These are phyloP conservation scores for Hirtodrosophila duncani DNA, from an alignment of 2,888 invertebrate genomes.

Conservation along the genomic window DNA sequence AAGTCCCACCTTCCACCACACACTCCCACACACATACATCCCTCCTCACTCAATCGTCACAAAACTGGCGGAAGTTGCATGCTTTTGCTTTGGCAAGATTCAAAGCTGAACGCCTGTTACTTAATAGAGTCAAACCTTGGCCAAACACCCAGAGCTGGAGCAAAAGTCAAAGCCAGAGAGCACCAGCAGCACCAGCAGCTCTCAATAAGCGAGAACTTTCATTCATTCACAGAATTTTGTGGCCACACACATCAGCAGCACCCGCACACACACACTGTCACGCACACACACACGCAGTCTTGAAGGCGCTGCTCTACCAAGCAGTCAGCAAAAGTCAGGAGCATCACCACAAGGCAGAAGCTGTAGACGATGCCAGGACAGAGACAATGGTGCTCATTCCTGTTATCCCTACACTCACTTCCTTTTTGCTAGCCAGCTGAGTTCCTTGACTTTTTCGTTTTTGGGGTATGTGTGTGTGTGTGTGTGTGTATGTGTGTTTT, in stretches of 20 bases:
- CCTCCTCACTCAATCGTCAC: too few species aligned
- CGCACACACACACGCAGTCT: slow-evolving; percentile 38
- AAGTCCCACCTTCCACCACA: background rate
- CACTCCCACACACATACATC: too few species aligned
- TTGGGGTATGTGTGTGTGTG: slow-evolving; percentile 16
- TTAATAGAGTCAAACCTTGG: slow-evolving; percentile 63
- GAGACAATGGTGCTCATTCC: too few species aligned
- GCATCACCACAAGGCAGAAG: slow-evolving; percentile 13
- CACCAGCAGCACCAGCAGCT: slow-evolving; percentile 11
- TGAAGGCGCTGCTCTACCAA: slow-evolving; percentile 47
- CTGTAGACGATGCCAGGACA: too few species aligned
- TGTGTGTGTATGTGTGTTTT: slow-evolving; percentile 1
- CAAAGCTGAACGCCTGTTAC: slow-evolving; percentile 65
- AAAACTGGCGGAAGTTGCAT: slow-evolving; percentile 1
- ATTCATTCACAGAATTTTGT: slow-evolving; percentile 48
- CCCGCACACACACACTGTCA: slow-evolving; percentile 10
- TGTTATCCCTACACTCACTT: too few species aligned
- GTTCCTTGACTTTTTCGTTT: slow-evolving; percentile 67
- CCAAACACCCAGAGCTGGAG: too few species aligned
- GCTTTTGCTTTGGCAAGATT: slow-evolving; percentile 14
- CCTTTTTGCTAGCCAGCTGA: slow-evolving; percentile 30
- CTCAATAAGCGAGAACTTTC: slow-evolving; percentile 38
- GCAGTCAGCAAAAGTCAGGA: slow-evolving; percentile 58
- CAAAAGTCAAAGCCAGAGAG: slow-evolving; percentile 19
- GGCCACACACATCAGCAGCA: slow-evolving; percentile 6